Conservation (phyloP, 2,113 vertebrate species). For the Charadrius vociferus region DNA sequence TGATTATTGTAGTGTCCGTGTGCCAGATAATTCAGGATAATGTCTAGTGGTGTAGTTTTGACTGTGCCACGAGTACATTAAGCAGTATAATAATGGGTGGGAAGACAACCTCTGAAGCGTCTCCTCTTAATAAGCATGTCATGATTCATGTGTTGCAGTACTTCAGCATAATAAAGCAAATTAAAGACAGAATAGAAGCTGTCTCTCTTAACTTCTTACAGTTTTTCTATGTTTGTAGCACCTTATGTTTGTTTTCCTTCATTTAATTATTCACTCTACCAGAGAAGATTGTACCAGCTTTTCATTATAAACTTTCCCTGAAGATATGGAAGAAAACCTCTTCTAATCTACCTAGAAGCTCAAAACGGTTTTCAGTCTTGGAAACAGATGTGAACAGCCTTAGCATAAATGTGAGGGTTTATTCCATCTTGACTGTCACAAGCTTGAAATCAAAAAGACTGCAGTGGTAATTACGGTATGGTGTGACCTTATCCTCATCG, state of each 20-base stretch:
- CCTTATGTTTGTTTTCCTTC: neutral
- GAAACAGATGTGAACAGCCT: neutral
- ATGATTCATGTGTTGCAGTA: neutral
- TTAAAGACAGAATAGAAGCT: constrained; percentile 19
- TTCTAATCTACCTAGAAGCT: neutral
- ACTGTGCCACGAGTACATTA: neutral
- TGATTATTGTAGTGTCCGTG: neutral
- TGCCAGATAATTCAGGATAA: neutral
- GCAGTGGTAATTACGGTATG: neutral
- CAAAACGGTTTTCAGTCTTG: neutral
- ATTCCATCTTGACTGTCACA: neutral
- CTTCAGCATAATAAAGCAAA: neutral
- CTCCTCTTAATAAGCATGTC: neutral
- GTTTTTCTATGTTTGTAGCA: neutral
- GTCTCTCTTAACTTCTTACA: constrained; percentile 4
- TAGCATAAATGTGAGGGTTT: neutral
- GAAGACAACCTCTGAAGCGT: neutral
- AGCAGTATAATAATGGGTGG: neutral
- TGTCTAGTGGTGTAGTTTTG: neutral
- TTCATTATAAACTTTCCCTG: neutral
- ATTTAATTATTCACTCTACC: neutral
- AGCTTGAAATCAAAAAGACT: neutral
- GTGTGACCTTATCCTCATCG: neutral
- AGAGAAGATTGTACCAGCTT: neutral
- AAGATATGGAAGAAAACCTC: neutral